phyloP scores from a whole-genome alignment of 2,113 vertebrate species.

The Anthoscopus minutus region DNA sequence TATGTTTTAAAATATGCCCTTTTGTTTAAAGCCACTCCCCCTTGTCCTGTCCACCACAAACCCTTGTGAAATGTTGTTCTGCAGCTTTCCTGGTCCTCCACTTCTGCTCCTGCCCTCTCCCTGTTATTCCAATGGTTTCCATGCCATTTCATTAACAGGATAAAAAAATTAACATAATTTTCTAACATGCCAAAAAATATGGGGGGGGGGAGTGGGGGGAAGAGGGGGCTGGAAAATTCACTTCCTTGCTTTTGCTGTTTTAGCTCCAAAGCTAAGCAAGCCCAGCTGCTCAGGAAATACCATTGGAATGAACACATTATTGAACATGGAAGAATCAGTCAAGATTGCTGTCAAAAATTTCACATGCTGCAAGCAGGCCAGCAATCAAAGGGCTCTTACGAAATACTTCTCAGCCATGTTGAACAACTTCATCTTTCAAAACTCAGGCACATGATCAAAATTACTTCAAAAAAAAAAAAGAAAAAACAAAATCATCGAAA shows the following conservation, averaged over 20 bases:
- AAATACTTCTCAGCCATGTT: background rate
- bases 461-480: background rate
- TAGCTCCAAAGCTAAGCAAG: conserved; percentile 59
- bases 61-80: too few species aligned
- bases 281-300: conserved; percentile 78
- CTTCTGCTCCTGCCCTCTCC: background rate
- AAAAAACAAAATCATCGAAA: background rate
- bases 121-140: background rate
- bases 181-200: background rate
- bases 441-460: background rate
- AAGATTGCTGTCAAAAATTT: conserved; percentile 40
- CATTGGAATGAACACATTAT: conserved; percentile 69
- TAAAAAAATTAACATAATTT: background rate
- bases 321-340: conserved; percentile 57
- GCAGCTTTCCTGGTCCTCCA: background rate
- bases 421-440: background rate
- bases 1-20: too few species aligned
- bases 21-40: too few species aligned
- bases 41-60: too few species aligned
- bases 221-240: background rate
- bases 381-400: background rate
- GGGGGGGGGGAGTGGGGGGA: rapidly evolving
- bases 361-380: conserved; percentile 23
- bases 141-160: background rate
- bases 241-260: conserved; percentile 53